A percentile compares a stretch with the other conserved stretches of the same genome.
Evolutionary conservation across 2,888 invertebrate genomes (phyloP).

Genomic region (Mythimna pallens): DNA sequence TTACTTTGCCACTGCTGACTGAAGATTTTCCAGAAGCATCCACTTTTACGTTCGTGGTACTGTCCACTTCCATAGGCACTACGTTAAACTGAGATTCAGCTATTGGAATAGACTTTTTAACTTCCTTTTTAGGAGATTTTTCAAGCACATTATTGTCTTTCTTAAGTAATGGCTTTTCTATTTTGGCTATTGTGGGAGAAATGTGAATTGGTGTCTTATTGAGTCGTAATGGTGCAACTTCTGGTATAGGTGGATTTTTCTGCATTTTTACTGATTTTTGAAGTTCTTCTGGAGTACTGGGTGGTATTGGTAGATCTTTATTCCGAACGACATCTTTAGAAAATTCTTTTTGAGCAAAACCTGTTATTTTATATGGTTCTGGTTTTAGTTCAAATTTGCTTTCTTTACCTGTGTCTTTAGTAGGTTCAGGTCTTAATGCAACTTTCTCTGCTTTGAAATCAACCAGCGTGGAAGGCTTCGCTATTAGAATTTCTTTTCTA

Average conservation of each 20-base stretch:
- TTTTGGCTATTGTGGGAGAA: slow-evolving; percentile 18
- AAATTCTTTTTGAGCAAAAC: slow-evolving; percentile 7
- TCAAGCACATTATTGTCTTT: slow-evolving; percentile 20
- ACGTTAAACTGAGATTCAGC: slow-evolving; percentile 26
- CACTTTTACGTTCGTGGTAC: slow-evolving; percentile 26
- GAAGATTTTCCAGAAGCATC: slow-evolving; percentile 24
- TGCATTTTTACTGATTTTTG: slow-evolving; percentile 13
- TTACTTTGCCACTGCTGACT: neutral
- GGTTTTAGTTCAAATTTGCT: neutral
- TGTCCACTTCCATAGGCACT: slow-evolving; percentile 30
- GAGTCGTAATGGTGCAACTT: neutral
- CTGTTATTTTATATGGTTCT: neutral
- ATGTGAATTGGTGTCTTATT: slow-evolving; percentile 15
- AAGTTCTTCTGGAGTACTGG: slow-evolving; percentile 1
- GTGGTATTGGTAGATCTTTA: slow-evolving; percentile 13
- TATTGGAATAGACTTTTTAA: slow-evolving; percentile 16
- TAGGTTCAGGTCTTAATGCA: neutral
- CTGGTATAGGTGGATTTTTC: slow-evolving; percentile 15
- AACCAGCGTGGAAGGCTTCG: neutral
- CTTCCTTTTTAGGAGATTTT: slow-evolving; percentile 29
- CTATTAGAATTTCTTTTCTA: slow-evolving; percentile 3
- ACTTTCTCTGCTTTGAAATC: slow-evolving; percentile 12
- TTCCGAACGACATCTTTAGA: slow-evolving; percentile 7
- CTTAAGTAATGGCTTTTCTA: slow-evolving; percentile 8
- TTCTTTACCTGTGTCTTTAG: neutral